These are phyloP conservation scores for Macaria liturata DNA, from an alignment of 2,888 invertebrate genomes.

Conservation along the genomic window DNA sequence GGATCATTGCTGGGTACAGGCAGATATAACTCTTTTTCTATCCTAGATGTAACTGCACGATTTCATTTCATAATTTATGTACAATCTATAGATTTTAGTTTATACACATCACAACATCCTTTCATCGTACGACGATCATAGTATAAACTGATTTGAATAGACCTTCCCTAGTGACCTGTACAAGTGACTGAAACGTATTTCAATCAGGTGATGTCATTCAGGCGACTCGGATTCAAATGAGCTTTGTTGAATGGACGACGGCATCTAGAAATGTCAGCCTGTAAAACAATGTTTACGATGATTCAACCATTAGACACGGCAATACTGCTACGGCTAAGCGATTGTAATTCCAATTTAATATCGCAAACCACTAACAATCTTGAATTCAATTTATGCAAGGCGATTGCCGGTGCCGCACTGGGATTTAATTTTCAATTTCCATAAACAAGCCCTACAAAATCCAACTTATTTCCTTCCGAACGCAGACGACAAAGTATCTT, in stretches of 20 bases:
- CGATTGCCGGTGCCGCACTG: constrained; percentile 11
- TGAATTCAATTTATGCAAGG: constrained; percentile 13
- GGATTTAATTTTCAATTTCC: constrained; percentile 12
- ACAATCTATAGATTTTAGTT: no score
- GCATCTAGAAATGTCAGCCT: neutral
- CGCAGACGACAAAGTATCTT: constrained; percentile 33
- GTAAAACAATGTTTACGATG: neutral
- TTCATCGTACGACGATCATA: no score
- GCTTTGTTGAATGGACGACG: neutral
- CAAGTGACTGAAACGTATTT: no score
- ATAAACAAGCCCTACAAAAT: constrained; percentile 17
- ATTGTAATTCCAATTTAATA: constrained; percentile 11
- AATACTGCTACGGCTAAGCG: neutral
- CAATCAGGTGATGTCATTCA: no score
- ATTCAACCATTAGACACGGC: neutral
- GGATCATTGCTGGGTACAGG: no score
- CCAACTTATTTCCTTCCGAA: constrained; percentile 37
- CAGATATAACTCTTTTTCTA: no score
- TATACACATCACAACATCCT: no score
- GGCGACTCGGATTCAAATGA: no score
- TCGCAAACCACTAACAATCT: constrained; percentile 12
- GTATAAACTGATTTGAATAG: no score
- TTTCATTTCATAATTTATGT: no score
- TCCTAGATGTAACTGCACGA: no score
- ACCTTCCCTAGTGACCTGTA: no score